phyloP scores from a whole-genome alignment of 2,797 vertebrate genomes.

The Enteromius anoplus region DNA sequence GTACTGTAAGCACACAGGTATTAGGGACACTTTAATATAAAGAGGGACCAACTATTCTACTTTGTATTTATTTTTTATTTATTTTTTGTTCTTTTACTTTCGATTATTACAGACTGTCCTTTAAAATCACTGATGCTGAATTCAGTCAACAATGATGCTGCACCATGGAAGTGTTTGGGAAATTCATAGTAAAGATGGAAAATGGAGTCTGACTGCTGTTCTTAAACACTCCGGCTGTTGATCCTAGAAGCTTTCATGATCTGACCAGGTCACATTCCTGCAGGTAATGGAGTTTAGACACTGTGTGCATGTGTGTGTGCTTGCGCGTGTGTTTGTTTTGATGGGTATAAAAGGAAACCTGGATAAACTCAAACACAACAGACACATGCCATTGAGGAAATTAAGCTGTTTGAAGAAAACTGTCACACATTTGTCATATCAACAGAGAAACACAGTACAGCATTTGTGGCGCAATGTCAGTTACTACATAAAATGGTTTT shows the following conservation, averaged over 20 bases:
- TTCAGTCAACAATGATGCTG: conserved; percentile 51
- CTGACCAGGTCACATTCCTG: conserved; percentile 76
- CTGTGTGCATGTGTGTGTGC: conserved; percentile 6
- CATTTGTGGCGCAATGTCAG: neutral
- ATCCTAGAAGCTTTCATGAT: conserved; percentile 56
- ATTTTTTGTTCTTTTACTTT: neutral
- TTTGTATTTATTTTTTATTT: neutral
- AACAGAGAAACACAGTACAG: neutral
- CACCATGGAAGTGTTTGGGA: neutral
- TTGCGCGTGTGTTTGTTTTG: conserved; percentile 6
- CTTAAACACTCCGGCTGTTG: conserved; percentile 53
- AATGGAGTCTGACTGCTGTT: conserved; percentile 23
- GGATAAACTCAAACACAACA: conserved; percentile 65
- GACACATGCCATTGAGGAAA: conserved; percentile 59
- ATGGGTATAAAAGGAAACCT: conserved; percentile 53
- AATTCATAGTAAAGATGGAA: conserved; percentile 50
- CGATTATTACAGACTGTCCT: neutral
- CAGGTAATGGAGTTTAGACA: conserved; percentile 71
- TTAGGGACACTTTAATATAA: too few relatives aligned
- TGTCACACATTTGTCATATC: conserved; percentile 1
- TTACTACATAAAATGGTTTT: neutral
- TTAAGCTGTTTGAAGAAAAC: conserved; percentile 47
- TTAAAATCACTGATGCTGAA: neutral
- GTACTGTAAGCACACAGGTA: too few relatives aligned
- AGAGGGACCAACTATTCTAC: too few relatives aligned